A percentile compares a stretch with the other conserved stretches of the same genome.
Conservation (phyloP, 2,113 vertebrate species). For the Entosphenus tridentatus region DNA sequence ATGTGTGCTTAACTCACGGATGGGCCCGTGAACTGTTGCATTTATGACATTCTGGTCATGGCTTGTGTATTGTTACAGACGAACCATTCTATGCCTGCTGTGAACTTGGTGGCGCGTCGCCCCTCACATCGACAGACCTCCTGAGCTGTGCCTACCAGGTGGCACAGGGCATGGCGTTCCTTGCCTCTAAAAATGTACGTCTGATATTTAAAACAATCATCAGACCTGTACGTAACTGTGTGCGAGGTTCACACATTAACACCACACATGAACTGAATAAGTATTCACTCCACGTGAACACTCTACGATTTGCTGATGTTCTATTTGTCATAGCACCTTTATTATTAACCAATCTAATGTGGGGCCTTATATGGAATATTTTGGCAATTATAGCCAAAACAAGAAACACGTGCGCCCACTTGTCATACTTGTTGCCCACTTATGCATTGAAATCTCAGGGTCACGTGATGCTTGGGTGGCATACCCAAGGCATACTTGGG, state of each 20-base stretch:
- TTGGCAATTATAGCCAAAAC: too few species aligned
- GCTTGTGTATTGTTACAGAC: conserved; percentile 15
- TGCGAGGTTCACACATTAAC: neutral
- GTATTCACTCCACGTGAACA: too few species aligned
- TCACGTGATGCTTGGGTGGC: too few species aligned
- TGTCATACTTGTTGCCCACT: too few species aligned
- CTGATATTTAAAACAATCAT: neutral
- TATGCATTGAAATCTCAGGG: too few species aligned
- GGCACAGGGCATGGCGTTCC: conserved; percentile 92
- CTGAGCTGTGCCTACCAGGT: conserved; percentile 92
- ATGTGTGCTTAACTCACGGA: too few species aligned
- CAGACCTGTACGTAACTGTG: neutral
- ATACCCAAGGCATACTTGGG: too few species aligned
- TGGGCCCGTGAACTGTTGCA: neutral
- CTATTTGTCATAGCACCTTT: too few species aligned
- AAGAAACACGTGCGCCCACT: too few species aligned
- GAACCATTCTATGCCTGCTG: conserved; percentile 25
- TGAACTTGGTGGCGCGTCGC: conserved; percentile 42
- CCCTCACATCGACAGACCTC: conserved; percentile 62
- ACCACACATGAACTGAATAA: neutral
- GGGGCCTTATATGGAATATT: too few species aligned
- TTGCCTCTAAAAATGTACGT: conserved; percentile 79
- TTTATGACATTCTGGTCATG: conserved; percentile 3
- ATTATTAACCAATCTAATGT: too few species aligned
- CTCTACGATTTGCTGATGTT: too few species aligned